These are phyloP conservation scores for Teleopsis dalmanni DNA, from an alignment of 1,140 invertebrate genomes.

Conservation along the genomic window DNA sequence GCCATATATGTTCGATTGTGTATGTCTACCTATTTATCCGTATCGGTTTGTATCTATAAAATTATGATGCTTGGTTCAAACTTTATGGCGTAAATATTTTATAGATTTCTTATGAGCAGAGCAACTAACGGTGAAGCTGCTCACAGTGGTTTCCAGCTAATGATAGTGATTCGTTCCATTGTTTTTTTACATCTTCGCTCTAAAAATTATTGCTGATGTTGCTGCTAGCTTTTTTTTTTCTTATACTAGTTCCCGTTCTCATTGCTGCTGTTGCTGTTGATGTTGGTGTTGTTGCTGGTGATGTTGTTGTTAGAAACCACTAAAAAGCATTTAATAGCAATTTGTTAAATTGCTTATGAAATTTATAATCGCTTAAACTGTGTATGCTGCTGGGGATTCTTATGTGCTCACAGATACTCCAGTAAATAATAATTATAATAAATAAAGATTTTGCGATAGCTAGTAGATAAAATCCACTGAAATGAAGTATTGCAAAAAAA, in stretches of 20 bases:
- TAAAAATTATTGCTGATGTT: background rate
- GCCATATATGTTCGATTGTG: no score
- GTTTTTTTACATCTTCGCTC: background rate
- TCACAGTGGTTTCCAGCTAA: background rate
- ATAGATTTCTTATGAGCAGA: conserved; percentile 1
- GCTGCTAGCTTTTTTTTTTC: background rate
- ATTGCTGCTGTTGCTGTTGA: no score
- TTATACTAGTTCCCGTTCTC: background rate
- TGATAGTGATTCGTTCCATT: background rate
- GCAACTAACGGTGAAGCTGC: background rate
- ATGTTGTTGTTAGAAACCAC: background rate
- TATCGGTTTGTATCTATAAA: no score
- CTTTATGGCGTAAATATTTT: conserved; percentile 7
- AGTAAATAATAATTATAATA: no score
- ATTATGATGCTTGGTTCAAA: background rate
- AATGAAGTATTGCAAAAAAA: no score
- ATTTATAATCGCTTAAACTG: no score
- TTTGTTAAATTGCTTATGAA: conserved; percentile 15
- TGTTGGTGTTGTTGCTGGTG: no score
- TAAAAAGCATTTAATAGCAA: conserved; percentile 7
- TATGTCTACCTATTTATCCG: no score
- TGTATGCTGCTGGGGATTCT: no score
- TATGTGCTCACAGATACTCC: no score
- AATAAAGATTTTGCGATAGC: no score
- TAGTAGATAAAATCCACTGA: no score